Evolutionary conservation across 2,888 invertebrate genomes (phyloP).

Genomic region (Chymomyza fuscimana): DNA sequence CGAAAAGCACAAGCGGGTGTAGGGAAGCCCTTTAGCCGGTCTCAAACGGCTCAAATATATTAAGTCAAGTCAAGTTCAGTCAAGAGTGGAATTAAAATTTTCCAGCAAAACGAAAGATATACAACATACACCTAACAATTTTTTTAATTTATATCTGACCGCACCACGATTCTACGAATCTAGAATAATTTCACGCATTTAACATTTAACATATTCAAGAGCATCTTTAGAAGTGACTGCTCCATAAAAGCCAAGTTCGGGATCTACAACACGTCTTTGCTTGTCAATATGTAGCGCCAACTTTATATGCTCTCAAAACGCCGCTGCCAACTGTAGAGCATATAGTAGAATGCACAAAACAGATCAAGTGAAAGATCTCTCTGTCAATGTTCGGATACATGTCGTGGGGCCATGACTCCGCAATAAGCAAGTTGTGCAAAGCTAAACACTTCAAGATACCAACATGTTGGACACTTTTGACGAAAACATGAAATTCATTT

Average conservation of each 20-base stretch:
- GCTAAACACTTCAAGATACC: too few relatives aligned
- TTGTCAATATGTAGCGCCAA: background rate
- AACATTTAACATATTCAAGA: background rate
- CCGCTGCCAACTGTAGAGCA: background rate
- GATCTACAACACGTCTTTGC: background rate
- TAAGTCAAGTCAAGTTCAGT: too few relatives aligned
- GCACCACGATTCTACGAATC: too few relatives aligned
- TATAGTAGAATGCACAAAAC: background rate
- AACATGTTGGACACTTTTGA: conserved; percentile 27
- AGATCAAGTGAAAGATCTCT: conserved; percentile 1
- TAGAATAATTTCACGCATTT: too few relatives aligned
- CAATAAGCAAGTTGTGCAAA: background rate
- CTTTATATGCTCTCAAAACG: conserved; percentile 5
- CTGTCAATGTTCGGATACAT: background rate
- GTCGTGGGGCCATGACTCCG: background rate
- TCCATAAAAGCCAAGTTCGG: background rate
- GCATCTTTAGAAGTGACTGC: background rate
- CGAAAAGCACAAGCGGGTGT: too few relatives aligned
- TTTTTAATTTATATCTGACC: too few relatives aligned
- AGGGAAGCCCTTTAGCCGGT: too few relatives aligned
- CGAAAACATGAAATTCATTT: conserved; percentile 62
- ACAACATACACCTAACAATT: too few relatives aligned
- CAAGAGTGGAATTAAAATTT: too few relatives aligned
- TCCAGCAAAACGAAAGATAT: too few relatives aligned
- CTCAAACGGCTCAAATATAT: too few relatives aligned